These are phyloP conservation scores for Myrmecophaga tridactyla DNA, from an alignment of 2,113 vertebrate species.

Conservation along the genomic window DNA sequence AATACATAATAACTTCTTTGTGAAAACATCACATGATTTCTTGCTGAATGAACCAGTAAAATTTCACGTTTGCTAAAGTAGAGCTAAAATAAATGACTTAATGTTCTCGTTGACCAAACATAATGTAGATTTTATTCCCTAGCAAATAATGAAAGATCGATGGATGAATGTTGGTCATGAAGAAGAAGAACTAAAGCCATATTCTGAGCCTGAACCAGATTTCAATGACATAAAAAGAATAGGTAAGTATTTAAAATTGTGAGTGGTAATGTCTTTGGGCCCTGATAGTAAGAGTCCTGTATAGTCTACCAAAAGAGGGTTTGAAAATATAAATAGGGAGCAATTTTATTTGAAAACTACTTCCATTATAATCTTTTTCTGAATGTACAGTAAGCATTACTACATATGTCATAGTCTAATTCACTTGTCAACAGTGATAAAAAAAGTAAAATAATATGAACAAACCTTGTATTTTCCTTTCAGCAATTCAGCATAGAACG, in stretches of 20 bases:
- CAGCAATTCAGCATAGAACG: not conserved
- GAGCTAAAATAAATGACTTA: not conserved
- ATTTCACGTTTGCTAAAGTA: not conserved
- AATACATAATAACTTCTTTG: not conserved
- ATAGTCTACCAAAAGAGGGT: not conserved
- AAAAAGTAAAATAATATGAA: not conserved
- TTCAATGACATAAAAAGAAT: slow-evolving; percentile 94
- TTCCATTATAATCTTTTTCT: not conserved
- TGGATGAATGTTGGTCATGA: slow-evolving; percentile 99
- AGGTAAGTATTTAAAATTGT: slow-evolving; percentile 84
- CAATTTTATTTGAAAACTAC: not conserved
- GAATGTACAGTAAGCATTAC: not conserved
- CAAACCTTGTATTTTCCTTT: not conserved
- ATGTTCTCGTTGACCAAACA: slow-evolving; percentile 27
- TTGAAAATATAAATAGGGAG: not conserved
- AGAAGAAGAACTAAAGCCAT: slow-evolving; percentile 95
- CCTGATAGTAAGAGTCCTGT: not conserved
- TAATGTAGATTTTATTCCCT: slow-evolving; percentile 64
- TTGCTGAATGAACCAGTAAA: not conserved
- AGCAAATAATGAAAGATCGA: slow-evolving; percentile 99
- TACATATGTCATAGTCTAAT: not conserved
- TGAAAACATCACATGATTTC: not conserved
- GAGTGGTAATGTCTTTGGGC: not conserved
- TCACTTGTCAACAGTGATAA: not conserved
- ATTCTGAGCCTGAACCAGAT: slow-evolving; percentile 93